A percentile compares a stretch with the other conserved stretches of the same genome.
Evolutionary conservation across 2,888 invertebrate genomes (phyloP).

Genomic region (Melieria omissa): DNA sequence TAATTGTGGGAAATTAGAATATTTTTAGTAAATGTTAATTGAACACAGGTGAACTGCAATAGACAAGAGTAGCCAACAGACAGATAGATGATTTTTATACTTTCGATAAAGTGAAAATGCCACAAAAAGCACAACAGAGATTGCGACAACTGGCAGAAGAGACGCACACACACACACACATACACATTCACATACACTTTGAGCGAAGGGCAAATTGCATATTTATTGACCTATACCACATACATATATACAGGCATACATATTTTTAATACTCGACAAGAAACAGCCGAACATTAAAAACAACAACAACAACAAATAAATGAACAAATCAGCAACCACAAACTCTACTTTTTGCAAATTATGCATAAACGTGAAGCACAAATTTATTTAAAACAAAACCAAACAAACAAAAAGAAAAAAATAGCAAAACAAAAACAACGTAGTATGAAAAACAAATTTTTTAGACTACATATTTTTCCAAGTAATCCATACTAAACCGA

Average conservation of each 20-base stretch:
- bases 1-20: neutral
- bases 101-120: conserved; percentile 51
- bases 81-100: conserved; percentile 47
- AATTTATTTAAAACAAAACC: conserved; percentile 30
- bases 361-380: conserved; percentile 27
- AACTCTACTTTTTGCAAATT: conserved; percentile 39
- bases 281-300: conserved; percentile 26
- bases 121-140: conserved; percentile 1
- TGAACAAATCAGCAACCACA: conserved; percentile 45
- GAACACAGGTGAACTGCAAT: conserved; percentile 15
- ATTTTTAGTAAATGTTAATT: conserved; percentile 27
- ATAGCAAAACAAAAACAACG: neutral
- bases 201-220: too few relatives aligned
- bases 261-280: conserved; percentile 38
- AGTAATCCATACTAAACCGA: too few relatives aligned
- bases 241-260: conserved; percentile 39
- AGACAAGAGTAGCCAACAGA: conserved; percentile 5
- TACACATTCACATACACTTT: conserved; percentile 36
- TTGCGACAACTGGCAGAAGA: neutral
- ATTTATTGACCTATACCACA: neutral
- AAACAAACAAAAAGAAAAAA: conserved; percentile 22
- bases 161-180: conserved; percentile 33
- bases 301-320: conserved; percentile 28
- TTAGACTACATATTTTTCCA: too few relatives aligned
- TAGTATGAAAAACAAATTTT: conserved; percentile 5